Evolutionary conservation across 2,797 vertebrate genomes (phyloP).

Genomic region (Lepilemur septentrionalis): DNA sequence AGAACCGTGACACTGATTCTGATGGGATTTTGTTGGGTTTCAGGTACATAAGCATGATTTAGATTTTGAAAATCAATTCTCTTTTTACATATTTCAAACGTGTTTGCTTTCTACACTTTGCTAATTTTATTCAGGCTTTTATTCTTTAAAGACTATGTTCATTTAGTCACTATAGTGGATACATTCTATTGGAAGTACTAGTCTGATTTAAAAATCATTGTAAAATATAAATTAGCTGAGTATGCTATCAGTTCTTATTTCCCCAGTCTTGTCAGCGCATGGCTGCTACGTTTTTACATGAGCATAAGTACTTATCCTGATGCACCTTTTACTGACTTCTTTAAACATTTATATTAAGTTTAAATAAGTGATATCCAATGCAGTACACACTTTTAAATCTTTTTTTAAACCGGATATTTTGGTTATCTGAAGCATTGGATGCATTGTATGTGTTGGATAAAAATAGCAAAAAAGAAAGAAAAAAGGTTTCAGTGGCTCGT

Average conservation of each 20-base stretch:
- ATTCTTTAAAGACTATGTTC: constrained; percentile 10
- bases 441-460: not conserved
- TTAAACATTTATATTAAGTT: not conserved
- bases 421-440: constrained; percentile 3
- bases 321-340: not conserved
- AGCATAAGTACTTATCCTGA: not conserved
- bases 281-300: not conserved
- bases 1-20: not conserved
- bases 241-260: not conserved
- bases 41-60: not conserved
- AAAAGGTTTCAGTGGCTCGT: not conserved
- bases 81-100: not conserved
- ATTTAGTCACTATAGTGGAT: not conserved
- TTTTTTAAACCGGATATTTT: not conserved
- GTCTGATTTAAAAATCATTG: not conserved
- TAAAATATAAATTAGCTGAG: not conserved
- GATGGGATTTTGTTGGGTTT: not conserved
- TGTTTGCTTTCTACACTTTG: not conserved
- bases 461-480: not conserved
- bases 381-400: not conserved
- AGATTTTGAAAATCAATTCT: constrained; percentile 8
- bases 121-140: not conserved
- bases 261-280: not conserved
- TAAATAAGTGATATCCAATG: not conserved
- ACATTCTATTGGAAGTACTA: not conserved